A percentile compares a stretch with the other conserved stretches of the same genome.
Conservation (phyloP, 1,140 invertebrate species). For the Hestina assimilis region DNA sequence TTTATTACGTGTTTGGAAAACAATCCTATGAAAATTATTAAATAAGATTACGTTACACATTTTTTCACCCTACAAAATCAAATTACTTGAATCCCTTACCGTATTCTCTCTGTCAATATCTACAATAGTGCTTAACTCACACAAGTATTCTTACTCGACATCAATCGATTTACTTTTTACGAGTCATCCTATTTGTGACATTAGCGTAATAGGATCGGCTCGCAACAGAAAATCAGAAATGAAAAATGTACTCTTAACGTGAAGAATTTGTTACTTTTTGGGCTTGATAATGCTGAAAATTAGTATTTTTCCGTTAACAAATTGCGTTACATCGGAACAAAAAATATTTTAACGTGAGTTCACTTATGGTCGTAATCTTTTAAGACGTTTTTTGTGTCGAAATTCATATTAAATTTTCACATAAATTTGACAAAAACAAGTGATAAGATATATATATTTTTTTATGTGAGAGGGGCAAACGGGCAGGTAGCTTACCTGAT, state of each 20-base stretch:
- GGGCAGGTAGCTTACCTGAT: too few species aligned
- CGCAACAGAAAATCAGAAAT: slow-evolving; percentile 6
- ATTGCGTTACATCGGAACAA: background rate
- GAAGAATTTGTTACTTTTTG: background rate
- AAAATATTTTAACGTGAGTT: too few species aligned
- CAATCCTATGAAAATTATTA: too few species aligned
- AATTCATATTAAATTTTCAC: too few species aligned
- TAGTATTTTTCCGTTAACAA: background rate
- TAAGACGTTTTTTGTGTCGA: too few species aligned
- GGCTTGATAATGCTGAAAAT: background rate
- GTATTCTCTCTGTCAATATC: background rate
- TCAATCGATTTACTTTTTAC: slow-evolving; percentile 12
- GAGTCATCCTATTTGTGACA: slow-evolving; percentile 14
- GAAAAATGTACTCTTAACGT: slow-evolving; percentile 5
- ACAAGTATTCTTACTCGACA: slow-evolving; percentile 1
- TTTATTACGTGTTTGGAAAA: too few species aligned
- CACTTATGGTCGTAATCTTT: too few species aligned
- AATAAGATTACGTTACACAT: slow-evolving; percentile 7
- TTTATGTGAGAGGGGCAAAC: too few species aligned
- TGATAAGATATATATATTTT: too few species aligned
- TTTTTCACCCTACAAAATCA: background rate
- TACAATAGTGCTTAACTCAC: background rate
- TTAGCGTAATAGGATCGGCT: slow-evolving; percentile 10
- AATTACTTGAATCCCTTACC: slow-evolving; percentile 1
- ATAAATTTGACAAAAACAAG: too few species aligned